Evolutionary conservation across 2,888 invertebrate species (phyloP).

Genomic region (Cephus sareptanus): DNA sequence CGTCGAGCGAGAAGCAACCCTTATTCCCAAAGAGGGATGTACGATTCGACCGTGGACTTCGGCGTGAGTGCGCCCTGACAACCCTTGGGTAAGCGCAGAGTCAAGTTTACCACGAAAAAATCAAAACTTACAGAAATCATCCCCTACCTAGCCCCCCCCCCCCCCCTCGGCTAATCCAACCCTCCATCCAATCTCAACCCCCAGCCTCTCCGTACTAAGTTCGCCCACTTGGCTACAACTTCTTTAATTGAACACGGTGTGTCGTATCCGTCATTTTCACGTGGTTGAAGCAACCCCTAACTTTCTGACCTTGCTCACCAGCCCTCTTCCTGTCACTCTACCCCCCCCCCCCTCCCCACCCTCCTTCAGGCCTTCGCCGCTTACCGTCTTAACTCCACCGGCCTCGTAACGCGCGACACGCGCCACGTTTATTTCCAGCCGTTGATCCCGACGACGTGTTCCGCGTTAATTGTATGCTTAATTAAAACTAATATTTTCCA

Average conservation of each 20-base stretch:
- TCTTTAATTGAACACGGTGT: background rate
- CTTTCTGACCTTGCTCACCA: background rate
- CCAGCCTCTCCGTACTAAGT: background rate
- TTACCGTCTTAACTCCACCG: background rate
- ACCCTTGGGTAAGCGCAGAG: background rate
- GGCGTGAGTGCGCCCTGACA: background rate
- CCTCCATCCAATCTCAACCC: background rate
- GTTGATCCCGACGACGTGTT: conserved; percentile 19
- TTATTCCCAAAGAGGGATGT: background rate
- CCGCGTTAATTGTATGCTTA: conserved; percentile 39
- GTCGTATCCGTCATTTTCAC: background rate
- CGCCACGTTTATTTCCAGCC: background rate
- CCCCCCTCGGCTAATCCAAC: background rate
- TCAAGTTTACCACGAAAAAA: background rate
- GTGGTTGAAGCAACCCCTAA: background rate
- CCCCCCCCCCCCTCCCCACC: too few relatives aligned
- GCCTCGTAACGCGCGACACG: background rate
- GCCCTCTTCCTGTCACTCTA: background rate
- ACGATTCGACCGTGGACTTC: background rate
- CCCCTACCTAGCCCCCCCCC: background rate
- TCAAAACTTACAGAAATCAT: background rate
- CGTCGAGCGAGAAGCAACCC: conserved; percentile 11
- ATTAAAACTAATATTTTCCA: conserved; percentile 44
- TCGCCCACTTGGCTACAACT: background rate
- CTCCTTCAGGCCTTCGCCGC: too few relatives aligned